Evolutionary conservation across 2,888 invertebrate species (phyloP), one percentile per base, ranked within the genome.

Genomic region (Eupithecia vulgata): DNA sequence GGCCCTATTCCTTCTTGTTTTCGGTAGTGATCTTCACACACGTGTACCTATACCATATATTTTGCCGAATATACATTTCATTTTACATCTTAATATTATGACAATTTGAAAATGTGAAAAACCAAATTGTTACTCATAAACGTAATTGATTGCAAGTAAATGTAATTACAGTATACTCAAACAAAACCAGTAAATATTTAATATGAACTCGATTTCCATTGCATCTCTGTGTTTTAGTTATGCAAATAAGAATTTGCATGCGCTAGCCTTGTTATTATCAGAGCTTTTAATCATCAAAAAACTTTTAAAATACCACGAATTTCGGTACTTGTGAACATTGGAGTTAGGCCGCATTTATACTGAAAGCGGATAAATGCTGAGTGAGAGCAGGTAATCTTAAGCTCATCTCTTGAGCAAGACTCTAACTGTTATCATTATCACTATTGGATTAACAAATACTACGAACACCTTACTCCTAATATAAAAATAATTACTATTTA

Each of bases 251-350:
- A 78, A 83, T 83, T 81, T 79, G 77, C 78, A 79, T 80, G 73
- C 71, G 70, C 71, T 78, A 61, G 70, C 72, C 79, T 81, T 78
- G 77, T 78, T 82, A 81, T 78, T 75, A 80, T 76, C 73, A 77
- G 79, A 80, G 78, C 74, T 81, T 84, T 81, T 79, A 80, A 80
- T 73, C 79, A 80, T 78, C 70, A 65, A 67, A 81, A 80, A 80
- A 77, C 79, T 80, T 82, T 78, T 71, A 79, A 79, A 81, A 80
- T 80, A 79, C 78, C 80, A 79, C 65, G 73, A 81, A 82, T 82
- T 85, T 82, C 48, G 64, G 82, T 77, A 78, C 71, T 79, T 74
- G 75, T 79, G 80, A 82, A 83, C 79, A 81, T 79, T 79, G 77
- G 79, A 83, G 80, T 82, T 80, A 77, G 79, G 73, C 12, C 12